Base-by-base conservation (phyloP, 1,140 invertebrate genomes). In the Leptoteleia sp. region DNA sequence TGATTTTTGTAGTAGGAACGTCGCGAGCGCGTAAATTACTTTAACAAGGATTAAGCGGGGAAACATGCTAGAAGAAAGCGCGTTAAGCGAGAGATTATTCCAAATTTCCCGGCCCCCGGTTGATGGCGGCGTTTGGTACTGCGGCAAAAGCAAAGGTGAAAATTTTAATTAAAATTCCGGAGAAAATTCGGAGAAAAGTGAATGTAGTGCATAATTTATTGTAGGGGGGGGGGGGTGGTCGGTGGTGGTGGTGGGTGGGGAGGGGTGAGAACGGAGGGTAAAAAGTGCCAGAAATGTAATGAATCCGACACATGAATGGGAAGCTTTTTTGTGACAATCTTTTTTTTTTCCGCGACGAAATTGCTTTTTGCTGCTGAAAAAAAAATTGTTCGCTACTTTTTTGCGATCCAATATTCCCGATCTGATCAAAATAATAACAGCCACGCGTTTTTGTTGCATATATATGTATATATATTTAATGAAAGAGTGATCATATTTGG, bases 151-250 rank as follows among this genome's bases (percentile, higher is more conserved):
- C 29, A 76, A 76, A 68, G 73, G 55, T 64, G 50, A 55, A 68
- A 70, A 70, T 68, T 68, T 76, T 76, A 68, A 76, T 76, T 76
- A 70, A 76, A 76, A 76, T 76, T 62, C 73, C 57, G 16, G 57
- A 40, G 47, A 42, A 65, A 75, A 67, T 59, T 59, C 11, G 15
- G 27, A 59, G 54, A 64, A 65, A 71, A 40, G 52, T 61, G 75
- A 43, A 61, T 38, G 35, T 43, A 40, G 40, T 65, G 33, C 37
- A 77, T 77, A 70, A 76, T 71, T 76, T 62, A 70, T 71, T 54
- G 72, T 54, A 62, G 31, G 8, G 29, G 33, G 11, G n/a, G n/a
- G n/a, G n/a, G n/a, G n/a, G n/a, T n/a, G n/a, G n/a, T n/a, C n/a
- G n/a, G n/a, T n/a, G n/a, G n/a, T n/a, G n/a, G n/a, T n/a, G n/a